A percentile compares a stretch with the other conserved stretches of the same genome.
Conservation (phyloP, 2,888 invertebrate species). For the Drosophila putrida region DNA sequence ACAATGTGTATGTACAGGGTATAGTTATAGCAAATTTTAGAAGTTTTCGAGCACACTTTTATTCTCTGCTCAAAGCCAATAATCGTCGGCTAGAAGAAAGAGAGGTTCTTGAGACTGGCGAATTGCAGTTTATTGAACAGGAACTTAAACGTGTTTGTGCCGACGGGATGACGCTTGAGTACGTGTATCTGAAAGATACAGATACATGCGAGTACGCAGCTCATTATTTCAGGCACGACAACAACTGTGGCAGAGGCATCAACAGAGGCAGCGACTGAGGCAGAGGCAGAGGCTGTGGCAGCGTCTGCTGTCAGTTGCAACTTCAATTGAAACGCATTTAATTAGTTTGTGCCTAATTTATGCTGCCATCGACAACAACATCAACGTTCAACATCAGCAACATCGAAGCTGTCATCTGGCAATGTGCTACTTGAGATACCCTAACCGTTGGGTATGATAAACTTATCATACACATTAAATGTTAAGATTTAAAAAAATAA, state of each 20-base stretch:
- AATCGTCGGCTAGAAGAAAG: neutral
- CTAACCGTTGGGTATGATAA: neutral
- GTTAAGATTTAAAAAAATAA: neutral
- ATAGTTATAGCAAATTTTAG: neutral
- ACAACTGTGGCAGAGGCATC: neutral
- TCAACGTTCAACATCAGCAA: conserved; percentile 11
- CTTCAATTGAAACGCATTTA: conserved; percentile 75
- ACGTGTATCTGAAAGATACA: conserved; percentile 45
- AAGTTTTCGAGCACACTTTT: neutral
- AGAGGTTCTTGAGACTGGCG: conserved; percentile 16
- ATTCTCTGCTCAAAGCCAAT: neutral
- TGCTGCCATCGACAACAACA: conserved; percentile 61
- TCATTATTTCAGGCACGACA: conserved; percentile 42
- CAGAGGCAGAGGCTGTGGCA: neutral
- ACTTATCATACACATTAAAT: neutral
- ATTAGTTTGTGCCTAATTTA: conserved; percentile 76
- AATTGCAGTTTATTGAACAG: conserved; percentile 41
- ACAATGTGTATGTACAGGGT: conserved; percentile 3
- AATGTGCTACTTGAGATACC: conserved; percentile 35
- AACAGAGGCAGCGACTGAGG: neutral
- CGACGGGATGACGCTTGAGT: conserved; percentile 18
- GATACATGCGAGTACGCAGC: conserved; percentile 35
- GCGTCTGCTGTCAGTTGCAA: conserved; percentile 56
- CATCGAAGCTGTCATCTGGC: conserved; percentile 50
- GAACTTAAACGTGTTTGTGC: conserved; percentile 40